Conservation (phyloP, 2,888 invertebrate species). For the Patella caerulea region DNA sequence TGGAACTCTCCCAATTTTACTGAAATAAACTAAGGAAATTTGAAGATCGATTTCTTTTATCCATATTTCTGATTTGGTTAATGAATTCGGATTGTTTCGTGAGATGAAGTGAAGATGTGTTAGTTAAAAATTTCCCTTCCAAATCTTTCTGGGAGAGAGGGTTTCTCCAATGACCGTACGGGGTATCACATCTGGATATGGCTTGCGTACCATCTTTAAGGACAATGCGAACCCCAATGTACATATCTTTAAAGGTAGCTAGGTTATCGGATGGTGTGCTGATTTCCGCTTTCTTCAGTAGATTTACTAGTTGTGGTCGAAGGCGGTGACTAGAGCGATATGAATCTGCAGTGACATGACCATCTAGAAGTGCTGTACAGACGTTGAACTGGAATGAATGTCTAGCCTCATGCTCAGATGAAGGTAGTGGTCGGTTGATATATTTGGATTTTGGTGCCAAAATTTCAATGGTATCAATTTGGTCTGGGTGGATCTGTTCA, state of each 20-base stretch:
- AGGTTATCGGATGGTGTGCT: conserved; percentile 43
- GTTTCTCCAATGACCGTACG: conserved; percentile 58
- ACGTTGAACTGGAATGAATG: conserved; percentile 60
- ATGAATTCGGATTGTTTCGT: conserved; percentile 19
- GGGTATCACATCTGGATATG: conserved; percentile 45
- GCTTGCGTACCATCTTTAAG: conserved; percentile 38
- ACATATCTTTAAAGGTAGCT: conserved; percentile 55
- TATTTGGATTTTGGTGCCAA: conserved; percentile 52
- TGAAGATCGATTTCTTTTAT: conserved; percentile 7
- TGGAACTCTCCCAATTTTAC: background rate
- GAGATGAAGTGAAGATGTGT: conserved; percentile 34
- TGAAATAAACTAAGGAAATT: conserved; percentile 15
- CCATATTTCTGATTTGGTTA: conserved; percentile 25
- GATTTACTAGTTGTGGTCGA: conserved; percentile 34
- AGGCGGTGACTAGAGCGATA: conserved; percentile 34
- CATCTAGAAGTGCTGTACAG: conserved; percentile 53
- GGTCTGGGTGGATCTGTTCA: conserved; percentile 19
- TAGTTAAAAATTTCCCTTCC: conserved; percentile 46
- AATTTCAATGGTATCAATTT: conserved; percentile 40
- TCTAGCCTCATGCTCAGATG: conserved; percentile 50
- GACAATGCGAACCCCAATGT: conserved; percentile 44
- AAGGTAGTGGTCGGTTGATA: conserved; percentile 54
- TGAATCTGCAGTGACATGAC: conserved; percentile 44
- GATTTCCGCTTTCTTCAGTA: conserved; percentile 44
- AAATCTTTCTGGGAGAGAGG: conserved; percentile 49